Evolutionary conservation across 1,140 invertebrate genomes (phyloP), one percentile per base, ranked within the genome.

Genomic region (Meloidogyne exigua): DNA sequence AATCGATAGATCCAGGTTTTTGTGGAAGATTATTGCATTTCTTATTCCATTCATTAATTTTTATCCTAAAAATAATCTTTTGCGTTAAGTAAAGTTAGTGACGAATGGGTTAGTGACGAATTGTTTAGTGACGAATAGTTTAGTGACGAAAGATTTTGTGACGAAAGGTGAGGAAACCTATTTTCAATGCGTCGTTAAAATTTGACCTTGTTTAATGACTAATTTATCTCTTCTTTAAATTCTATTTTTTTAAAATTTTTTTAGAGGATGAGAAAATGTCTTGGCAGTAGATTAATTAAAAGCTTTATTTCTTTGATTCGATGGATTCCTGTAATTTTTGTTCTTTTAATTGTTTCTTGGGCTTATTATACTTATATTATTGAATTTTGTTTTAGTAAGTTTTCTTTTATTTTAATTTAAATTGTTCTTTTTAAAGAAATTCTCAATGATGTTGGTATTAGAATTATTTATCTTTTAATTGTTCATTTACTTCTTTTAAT

Each of bases 351-450:
- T 32, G 21, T 79, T 23, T 69, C 36, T 57, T 79, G 77, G 77
- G 77, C 77, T 36, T 79, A 80, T 25, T 79, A 80, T 62, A 63
- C 69, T 25, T 79, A 79, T 62, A 49, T 80, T 15, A n/a, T 64
- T 65, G 36, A 69, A 12, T 68, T 79, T 15, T 79, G 77, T 64
- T 39, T 80, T 49, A 62, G 77, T 79, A 73, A 77, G 68, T 28
- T n/a, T 78, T 57, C n/a, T 69, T 72, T 13, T 25, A 44, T 57
- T 57, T 32, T 28, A 76, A 63, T 25, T 65, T 63, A 18, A 32
- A 32, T 32, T 32, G n/a, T n/a, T 76, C 62, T 64, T 76, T 62
- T 78, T n/a, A 9, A 21, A 78, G 76, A 66, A 32, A 32, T 78
- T 65, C 39, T 78, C 21, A 42, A 78, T 26, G 26, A 49, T 32